Evolutionary conservation across 2,113 vertebrate genomes (phyloP).

Genomic region (Corynorhinus townsendii): DNA sequence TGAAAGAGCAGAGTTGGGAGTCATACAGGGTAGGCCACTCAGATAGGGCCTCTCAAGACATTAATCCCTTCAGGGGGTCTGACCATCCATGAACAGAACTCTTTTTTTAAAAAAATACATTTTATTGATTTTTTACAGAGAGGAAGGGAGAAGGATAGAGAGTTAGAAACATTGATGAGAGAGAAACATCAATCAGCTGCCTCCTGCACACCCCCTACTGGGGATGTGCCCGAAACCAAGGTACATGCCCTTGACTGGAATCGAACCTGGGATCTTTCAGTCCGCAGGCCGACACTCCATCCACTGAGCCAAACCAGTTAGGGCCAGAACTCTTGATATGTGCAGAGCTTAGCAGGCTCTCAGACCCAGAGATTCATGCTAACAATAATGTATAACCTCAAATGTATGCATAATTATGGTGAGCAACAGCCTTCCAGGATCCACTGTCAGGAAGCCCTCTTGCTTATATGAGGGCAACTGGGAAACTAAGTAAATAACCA

Average conservation of each 20-base stretch:
- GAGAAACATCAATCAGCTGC: no score
- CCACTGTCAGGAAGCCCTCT: background rate
- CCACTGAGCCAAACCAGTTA: no score
- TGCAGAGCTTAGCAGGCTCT: background rate
- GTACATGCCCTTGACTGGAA: no score
- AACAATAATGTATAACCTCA: background rate
- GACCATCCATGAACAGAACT: background rate
- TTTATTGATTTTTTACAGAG: no score
- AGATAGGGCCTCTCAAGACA: background rate
- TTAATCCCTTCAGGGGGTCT: background rate
- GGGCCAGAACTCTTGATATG: background rate
- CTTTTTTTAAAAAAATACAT: background rate
- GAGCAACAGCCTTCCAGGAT: background rate
- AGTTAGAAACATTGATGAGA: no score
- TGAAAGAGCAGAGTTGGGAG: background rate
- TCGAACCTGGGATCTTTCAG: no score
- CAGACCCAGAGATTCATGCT: background rate
- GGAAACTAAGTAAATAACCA: background rate
- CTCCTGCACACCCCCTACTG: no score
- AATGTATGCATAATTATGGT: background rate
- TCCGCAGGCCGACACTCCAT: no score
- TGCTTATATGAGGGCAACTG: background rate
- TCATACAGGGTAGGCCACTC: background rate
- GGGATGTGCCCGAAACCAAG: no score
- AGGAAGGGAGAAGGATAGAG: no score